Base-by-base conservation (phyloP, 2,797 vertebrate species). In the Rhabdomys pumilio region DNA sequence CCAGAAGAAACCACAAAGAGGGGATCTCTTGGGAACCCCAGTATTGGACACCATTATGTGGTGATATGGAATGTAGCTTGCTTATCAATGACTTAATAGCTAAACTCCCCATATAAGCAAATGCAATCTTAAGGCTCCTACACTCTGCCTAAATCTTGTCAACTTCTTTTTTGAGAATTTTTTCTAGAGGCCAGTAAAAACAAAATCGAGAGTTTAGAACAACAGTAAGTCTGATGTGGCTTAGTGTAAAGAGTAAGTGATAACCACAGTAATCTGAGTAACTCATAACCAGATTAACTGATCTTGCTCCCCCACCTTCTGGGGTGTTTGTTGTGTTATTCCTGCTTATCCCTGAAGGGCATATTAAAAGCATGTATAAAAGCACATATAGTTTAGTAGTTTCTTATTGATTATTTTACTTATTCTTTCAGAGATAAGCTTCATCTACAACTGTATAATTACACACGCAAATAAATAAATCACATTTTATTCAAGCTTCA, bases 341-440 rank as follows among this genome's bases (percentile, higher is more conserved):
- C 34, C 24, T 83, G 67, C 41, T 93, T 84, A 90, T 9, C 84
- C 47, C 24, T 88, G 53, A 94, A 55, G 24, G 29, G 10, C 31
- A 87, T 79, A 80, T 91, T 69, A 91, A 26, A 94, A 95, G 55
- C 82, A 76, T 22, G 8, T 34, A 47, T 59, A 89, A 92, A 44
- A 57, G 47, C 53, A 79, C 8, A 79, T 86, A n/a, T 89, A 76
- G 38, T 73, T n/a, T 76, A 80, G 29, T 67, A 88, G 41, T 17
- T 82, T 38, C 67, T 65, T 87, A 75, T 57, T 92, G n/a, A 88
- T 17, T 63, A 26, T 83, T 67, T 65, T 63, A 67, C 53, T 69
- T 79, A 79, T 50, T 85, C 10, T 77, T 85, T 85, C 34, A 69
- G 34, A 90, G 31, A 75, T 22, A 63, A 22, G 22, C 31, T 85